Percentiles rank a stretch among this genome's conserved stretches.
Evolutionary conservation across 2,797 vertebrate species (phyloP).

Genomic region (Eremophila alpestris): DNA sequence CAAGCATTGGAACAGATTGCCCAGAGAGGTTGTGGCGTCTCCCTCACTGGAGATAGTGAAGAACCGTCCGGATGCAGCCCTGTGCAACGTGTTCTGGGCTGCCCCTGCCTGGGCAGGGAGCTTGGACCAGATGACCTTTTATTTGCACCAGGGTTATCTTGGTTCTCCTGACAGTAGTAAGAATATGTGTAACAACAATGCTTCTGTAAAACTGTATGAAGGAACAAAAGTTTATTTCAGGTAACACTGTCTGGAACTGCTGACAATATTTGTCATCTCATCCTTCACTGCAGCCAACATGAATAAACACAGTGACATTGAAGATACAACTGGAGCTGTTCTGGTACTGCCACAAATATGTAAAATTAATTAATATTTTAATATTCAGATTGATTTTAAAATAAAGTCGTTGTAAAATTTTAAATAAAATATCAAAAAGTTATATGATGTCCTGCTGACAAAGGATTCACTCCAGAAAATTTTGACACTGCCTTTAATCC

Average conservation of each 20-base stretch:
- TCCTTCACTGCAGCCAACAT: rapidly evolving
- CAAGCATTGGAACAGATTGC: not conserved
- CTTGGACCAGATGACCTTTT: not conserved
- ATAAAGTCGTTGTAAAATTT: not conserved
- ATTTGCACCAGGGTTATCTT: not conserved
- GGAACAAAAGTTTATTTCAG: not conserved
- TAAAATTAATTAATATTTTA: not conserved
- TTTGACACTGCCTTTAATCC: rapidly evolving
- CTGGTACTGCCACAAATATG: not conserved
- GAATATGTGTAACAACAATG: not conserved
- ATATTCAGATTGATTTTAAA: not conserved
- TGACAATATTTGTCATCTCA: not conserved
- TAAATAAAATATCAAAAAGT: not conserved
- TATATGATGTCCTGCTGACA: not conserved
- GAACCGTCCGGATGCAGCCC: not conserved
- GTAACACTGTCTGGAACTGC: not conserved
- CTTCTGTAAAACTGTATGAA: not conserved
- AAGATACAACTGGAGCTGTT: not conserved
- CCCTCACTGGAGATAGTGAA: not conserved
- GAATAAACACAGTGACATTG: not conserved
- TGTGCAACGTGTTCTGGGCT: not conserved
- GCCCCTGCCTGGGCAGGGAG: not conserved
- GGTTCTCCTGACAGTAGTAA: not conserved
- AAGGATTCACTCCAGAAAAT: not conserved
- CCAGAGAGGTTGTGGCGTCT: not conserved